Conservation (phyloP, 2,888 invertebrate species). For the Hirtodrosophila cameraria region DNA sequence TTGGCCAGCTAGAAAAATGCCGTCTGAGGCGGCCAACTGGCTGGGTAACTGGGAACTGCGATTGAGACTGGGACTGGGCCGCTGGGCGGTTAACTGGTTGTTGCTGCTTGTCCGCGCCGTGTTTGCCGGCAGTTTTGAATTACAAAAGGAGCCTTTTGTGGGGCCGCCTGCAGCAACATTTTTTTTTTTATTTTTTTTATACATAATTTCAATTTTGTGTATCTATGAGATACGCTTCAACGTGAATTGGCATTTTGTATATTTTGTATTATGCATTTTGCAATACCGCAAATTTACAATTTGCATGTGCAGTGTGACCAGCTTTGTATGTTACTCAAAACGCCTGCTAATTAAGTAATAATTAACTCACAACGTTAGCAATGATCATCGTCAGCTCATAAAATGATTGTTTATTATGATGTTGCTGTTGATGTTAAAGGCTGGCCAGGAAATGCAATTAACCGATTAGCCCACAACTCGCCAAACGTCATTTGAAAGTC, state of each 20-base stretch:
- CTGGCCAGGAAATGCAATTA: conserved; percentile 78
- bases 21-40: conserved; percentile 55
- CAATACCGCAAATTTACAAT: conserved; percentile 47
- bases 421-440: conserved; percentile 31
- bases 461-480: conserved; percentile 77
- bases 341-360: conserved; percentile 64
- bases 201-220: conserved; percentile 71
- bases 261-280: conserved; percentile 18
- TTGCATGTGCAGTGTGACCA: conserved; percentile 50
- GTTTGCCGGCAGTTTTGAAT: conserved; percentile 67
- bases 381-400: conserved; percentile 38
- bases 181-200: conserved; percentile 31
- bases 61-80: conserved; percentile 37
- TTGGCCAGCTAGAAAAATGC: conserved; percentile 42
- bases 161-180: conserved; percentile 51
- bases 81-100: conserved; percentile 41
- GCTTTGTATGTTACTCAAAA: conserved; percentile 24
- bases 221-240: conserved; percentile 65
- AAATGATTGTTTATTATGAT: conserved; percentile 22
- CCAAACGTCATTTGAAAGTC: conserved; percentile 69
- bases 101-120: conserved; percentile 21
- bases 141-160: conserved; percentile 74
- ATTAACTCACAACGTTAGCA: conserved; percentile 65
- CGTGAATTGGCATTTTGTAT: conserved; percentile 72
- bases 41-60: conserved; percentile 30